A percentile compares a stretch with the other conserved stretches of the same genome.
phyloP scores from a whole-genome alignment of 2,888 invertebrate genomes.

The Lottia scabra region DNA sequence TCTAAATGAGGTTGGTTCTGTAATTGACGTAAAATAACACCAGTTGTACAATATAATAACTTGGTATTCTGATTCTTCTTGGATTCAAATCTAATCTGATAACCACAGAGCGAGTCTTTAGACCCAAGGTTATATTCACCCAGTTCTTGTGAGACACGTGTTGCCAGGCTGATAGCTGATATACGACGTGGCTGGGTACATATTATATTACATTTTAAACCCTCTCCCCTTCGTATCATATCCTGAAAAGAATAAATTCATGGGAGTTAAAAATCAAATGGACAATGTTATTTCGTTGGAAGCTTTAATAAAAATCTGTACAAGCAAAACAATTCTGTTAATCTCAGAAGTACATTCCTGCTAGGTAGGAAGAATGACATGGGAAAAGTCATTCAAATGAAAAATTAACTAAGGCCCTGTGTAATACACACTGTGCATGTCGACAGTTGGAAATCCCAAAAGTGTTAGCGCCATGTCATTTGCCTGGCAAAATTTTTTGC shows the following conservation, averaged over 20 bases:
- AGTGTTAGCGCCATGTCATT: too few relatives aligned
- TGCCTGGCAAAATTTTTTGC: too few relatives aligned
- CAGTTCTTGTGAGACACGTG: constrained; percentile 62
- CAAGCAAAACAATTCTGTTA: too few relatives aligned
- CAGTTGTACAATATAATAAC: constrained; percentile 86
- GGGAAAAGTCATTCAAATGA: too few relatives aligned
- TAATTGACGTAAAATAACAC: constrained; percentile 84
- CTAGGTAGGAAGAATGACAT: too few relatives aligned
- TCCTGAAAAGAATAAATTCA: constrained; percentile 30
- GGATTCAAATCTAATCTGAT: constrained; percentile 62
- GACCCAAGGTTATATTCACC: constrained; percentile 52
- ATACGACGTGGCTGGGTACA: constrained; percentile 66
- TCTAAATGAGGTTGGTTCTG: constrained; percentile 74
- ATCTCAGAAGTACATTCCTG: too few relatives aligned
- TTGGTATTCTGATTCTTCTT: constrained; percentile 50
- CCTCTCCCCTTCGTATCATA: constrained; percentile 33
- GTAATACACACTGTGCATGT: too few relatives aligned
- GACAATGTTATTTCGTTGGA: too few relatives aligned
- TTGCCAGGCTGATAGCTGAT: constrained; percentile 62
- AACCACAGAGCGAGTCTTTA: constrained; percentile 52
- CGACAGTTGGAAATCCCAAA: too few relatives aligned
- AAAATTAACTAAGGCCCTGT: too few relatives aligned
- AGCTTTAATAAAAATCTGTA: too few relatives aligned
- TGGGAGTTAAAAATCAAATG: too few relatives aligned
- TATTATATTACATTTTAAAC: constrained; percentile 52